phyloP scores from a whole-genome alignment of 2,888 invertebrate genomes.

The Drosophila buzzatii region DNA sequence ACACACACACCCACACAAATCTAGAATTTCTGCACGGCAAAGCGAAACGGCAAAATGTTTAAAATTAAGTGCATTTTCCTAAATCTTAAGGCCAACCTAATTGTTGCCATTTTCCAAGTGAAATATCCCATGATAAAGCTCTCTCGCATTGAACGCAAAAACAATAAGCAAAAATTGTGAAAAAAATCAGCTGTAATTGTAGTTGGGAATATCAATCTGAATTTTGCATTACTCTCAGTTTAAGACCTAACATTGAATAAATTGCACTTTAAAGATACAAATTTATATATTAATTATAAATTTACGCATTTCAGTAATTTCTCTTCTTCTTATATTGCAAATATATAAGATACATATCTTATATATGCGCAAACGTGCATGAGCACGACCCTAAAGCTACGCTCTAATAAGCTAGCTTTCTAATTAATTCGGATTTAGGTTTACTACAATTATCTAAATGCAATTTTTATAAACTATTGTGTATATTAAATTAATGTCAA shows the following conservation, averaged over 20 bases:
- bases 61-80: slow-evolving; percentile 44
- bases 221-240: neutral
- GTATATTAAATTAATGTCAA: too few relatives aligned
- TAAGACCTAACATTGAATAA: neutral
- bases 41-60: slow-evolving; percentile 17
- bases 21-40: slow-evolving; percentile 6
- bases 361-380: too few relatives aligned
- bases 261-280: neutral
- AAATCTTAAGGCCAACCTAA: slow-evolving; percentile 29
- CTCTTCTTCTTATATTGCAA: too few relatives aligned
- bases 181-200: neutral
- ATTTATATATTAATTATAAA: too few relatives aligned
- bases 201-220: neutral
- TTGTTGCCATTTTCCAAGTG: slow-evolving; percentile 7
- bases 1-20: neutral
- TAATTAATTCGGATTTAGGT: too few relatives aligned
- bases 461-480: too few relatives aligned
- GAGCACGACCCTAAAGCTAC: too few relatives aligned
- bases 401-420: too few relatives aligned
- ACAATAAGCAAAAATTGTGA: neutral
- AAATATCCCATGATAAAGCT: neutral
- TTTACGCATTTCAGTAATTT: too few relatives aligned
- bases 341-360: too few relatives aligned
- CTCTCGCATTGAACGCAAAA: neutral
- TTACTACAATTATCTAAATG: too few relatives aligned